Conservation (phyloP, 2,888 invertebrate species). For the Pachliopta kotzebuea region DNA sequence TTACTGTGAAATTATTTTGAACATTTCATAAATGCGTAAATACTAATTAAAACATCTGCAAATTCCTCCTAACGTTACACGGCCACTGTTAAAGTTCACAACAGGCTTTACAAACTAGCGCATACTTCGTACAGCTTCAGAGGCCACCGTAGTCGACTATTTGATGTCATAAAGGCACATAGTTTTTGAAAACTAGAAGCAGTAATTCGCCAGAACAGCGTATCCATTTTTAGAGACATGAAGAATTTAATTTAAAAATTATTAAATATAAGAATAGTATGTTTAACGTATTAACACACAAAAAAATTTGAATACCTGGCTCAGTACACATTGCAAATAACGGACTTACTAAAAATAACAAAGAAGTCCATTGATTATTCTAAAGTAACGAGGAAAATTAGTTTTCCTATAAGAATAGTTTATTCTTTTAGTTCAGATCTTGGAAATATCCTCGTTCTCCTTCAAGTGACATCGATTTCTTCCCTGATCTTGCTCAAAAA, state of each 20-base stretch:
- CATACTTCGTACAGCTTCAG: slow-evolving; percentile 27
- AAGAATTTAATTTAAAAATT: slow-evolving; percentile 1
- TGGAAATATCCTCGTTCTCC: too few relatives aligned
- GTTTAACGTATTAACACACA: too few relatives aligned
- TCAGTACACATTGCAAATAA: too few relatives aligned
- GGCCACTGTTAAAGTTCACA: slow-evolving; percentile 12
- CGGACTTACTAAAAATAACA: too few relatives aligned
- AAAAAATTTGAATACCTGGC: too few relatives aligned
- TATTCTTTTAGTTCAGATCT: too few relatives aligned
- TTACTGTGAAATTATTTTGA: too few relatives aligned
- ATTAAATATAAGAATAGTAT: not conserved
- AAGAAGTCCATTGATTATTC: too few relatives aligned
- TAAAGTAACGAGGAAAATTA: too few relatives aligned
- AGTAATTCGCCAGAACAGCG: slow-evolving; percentile 2
- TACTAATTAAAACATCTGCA: not conserved
- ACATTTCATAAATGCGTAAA: not conserved
- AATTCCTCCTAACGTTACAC: not conserved
- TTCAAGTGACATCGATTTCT: too few relatives aligned
- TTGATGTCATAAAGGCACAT: slow-evolving; percentile 22
- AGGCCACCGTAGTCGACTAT: slow-evolving; percentile 9
- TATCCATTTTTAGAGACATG: slow-evolving; percentile 3
- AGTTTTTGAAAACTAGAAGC: slow-evolving; percentile 18
- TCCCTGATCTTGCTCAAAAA: too few relatives aligned
- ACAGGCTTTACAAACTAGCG: slow-evolving; percentile 25
- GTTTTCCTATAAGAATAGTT: too few relatives aligned